phyloP scores from a whole-genome alignment of 1,140 invertebrate genomes.

The Hyphantria cunea region DNA sequence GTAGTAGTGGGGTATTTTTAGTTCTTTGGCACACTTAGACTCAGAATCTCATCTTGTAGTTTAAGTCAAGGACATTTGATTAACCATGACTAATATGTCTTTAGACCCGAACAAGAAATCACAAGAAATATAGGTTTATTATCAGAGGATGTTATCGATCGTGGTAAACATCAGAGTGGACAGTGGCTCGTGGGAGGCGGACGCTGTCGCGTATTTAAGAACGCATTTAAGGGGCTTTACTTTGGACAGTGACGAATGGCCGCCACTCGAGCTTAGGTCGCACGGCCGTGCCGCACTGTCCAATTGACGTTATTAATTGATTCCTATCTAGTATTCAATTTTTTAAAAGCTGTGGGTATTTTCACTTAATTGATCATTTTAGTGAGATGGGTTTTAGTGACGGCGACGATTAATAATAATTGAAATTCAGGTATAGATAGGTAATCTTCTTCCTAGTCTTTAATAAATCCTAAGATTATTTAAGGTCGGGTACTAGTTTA shows the following conservation, averaged over 20 bases:
- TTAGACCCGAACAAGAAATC: slow-evolving; percentile 18
- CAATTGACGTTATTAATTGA: slow-evolving; percentile 54
- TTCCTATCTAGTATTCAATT: slow-evolving; percentile 41
- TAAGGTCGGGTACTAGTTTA: too few relatives aligned
- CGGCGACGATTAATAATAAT: too few relatives aligned
- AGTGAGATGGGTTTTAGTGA: too few relatives aligned
- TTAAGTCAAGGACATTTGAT: too few relatives aligned
- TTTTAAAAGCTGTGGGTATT: slow-evolving; percentile 19
- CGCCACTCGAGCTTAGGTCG: slow-evolving; percentile 35
- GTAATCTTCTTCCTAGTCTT: too few relatives aligned
- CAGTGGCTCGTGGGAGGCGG: slow-evolving; percentile 30
- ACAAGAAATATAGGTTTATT: slow-evolving; percentile 19
- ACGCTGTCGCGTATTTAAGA: slow-evolving; percentile 40
- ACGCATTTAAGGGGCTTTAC: slow-evolving; percentile 50
- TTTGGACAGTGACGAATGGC: slow-evolving; percentile 51
- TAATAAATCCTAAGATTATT: too few relatives aligned
- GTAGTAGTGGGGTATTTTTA: too few relatives aligned
- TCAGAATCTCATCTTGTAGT: too few relatives aligned
- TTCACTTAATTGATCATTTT: too few relatives aligned
- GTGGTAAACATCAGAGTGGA: slow-evolving; percentile 34
- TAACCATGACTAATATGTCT: slow-evolving; percentile 4
- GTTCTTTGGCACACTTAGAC: too few relatives aligned
- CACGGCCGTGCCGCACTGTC: slow-evolving; percentile 33
- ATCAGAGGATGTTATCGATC: slow-evolving; percentile 37
- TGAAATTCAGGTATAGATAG: too few relatives aligned